phyloP scores from a whole-genome alignment of 2,113 vertebrate species.

The Chlorocebus sabaeus region DNA sequence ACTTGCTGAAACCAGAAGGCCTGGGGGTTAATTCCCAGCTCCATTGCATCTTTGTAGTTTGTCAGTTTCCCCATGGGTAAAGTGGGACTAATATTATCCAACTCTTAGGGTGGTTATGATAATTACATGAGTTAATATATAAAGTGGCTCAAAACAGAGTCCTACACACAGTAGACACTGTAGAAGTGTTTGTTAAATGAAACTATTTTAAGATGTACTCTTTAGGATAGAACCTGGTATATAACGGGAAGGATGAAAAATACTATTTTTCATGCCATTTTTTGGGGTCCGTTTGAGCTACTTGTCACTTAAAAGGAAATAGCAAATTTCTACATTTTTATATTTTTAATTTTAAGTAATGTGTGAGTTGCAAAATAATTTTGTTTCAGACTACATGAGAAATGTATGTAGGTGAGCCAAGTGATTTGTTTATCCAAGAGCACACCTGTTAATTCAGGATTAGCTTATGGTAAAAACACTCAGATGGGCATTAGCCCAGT shows the following conservation, averaged over 20 bases:
- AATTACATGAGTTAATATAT: background rate
- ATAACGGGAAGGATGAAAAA: background rate
- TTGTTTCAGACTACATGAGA: background rate
- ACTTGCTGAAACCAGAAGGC: background rate
- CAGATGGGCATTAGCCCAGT: background rate
- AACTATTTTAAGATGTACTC: background rate
- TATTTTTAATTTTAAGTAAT: conserved; percentile 25
- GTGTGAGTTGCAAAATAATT: background rate
- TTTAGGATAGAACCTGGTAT: background rate
- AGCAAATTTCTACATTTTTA: background rate
- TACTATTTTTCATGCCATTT: background rate
- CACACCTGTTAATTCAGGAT: background rate
- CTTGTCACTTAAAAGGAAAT: background rate
- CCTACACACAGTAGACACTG: background rate
- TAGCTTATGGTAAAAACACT: background rate
- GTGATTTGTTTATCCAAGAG: background rate
- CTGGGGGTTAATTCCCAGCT: background rate
- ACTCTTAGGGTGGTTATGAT: background rate
- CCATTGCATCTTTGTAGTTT: background rate
- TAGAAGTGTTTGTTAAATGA: background rate
- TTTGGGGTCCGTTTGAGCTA: background rate
- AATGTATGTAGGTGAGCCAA: background rate
- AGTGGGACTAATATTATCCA: background rate
- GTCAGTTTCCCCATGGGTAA: background rate
- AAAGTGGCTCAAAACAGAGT: background rate